phyloP scores from a whole-genome alignment of 2,797 vertebrate genomes.

The Pogonophryne albipinna region DNA sequence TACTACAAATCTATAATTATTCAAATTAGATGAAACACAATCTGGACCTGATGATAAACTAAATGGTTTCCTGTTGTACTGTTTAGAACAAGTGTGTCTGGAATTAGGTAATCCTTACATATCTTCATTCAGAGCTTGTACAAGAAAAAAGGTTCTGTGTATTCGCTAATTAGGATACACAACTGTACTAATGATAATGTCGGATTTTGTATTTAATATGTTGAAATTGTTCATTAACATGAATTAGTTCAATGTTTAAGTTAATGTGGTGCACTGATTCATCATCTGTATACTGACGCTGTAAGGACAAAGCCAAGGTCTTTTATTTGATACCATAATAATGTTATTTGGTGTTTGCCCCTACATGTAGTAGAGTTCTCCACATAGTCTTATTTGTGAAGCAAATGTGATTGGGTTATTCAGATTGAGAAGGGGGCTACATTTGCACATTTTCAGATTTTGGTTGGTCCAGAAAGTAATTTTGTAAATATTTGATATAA shows the following conservation, averaged over 20 bases:
- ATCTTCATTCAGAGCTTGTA: conserved; percentile 10
- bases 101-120: not conserved
- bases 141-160: not conserved
- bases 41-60: not conserved
- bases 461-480: conserved; percentile 32
- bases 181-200: conserved; percentile 12
- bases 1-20: not conserved
- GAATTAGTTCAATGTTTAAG: not conserved
- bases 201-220: conserved; percentile 1
- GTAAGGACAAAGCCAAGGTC: conserved; percentile 10
- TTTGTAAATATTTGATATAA: conserved; percentile 73
- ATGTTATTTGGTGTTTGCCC: conserved; percentile 5
- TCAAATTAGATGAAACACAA: not conserved
- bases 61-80: not conserved
- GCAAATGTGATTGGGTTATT: conserved; percentile 1
- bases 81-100: conserved; percentile 5
- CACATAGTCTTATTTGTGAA: not conserved
- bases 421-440: conserved; percentile 15
- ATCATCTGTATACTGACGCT: conserved; percentile 6
- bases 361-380: not conserved
- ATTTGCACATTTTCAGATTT: conserved; percentile 59
- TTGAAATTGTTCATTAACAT: conserved; percentile 13
- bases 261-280: conserved; percentile 8
- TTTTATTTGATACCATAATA: conserved; percentile 15
- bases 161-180: not conserved